Percentiles rank a stretch among this genome's conserved stretches.
Conservation (phyloP, 2,797 vertebrate genomes). For the Arctocebus calabarensis region DNA sequence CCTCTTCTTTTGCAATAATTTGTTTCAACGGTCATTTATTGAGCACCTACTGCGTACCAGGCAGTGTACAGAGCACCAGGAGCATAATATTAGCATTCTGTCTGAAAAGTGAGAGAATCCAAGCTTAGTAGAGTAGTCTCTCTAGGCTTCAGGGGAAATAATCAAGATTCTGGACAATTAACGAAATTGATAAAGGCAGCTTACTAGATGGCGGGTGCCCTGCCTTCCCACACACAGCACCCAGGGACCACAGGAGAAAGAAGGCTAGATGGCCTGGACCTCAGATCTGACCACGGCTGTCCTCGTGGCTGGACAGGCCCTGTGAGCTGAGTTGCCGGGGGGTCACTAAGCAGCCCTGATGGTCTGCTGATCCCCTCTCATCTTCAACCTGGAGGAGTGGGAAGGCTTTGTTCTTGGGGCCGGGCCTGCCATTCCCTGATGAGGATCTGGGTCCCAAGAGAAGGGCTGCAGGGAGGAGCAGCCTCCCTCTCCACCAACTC, state of each 20-base stretch:
- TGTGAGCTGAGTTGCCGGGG: background rate
- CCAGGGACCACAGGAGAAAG: background rate
- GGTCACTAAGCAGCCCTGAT: background rate
- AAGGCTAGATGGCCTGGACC: background rate
- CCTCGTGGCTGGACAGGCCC: background rate
- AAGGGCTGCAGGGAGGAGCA: background rate
- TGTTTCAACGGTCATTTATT: background rate
- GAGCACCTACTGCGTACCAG: background rate
- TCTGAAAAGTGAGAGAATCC: slow-evolving; percentile 1
- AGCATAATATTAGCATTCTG: background rate
- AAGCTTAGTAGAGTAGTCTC: background rate
- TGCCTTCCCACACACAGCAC: background rate
- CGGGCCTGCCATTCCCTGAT: background rate
- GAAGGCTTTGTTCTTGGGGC: slow-evolving; percentile 36
- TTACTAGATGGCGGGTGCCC: background rate
- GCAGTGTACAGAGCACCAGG: background rate
- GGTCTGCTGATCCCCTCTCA: slow-evolving; percentile 77
- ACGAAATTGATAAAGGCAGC: background rate
- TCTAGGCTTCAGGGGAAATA: background rate
- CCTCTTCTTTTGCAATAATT: background rate
- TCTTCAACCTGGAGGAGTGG: background rate
- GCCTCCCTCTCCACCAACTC: background rate
- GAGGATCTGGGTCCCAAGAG: background rate
- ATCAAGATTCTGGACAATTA: slow-evolving; percentile 22
- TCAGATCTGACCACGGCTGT: background rate